Base-by-base conservation (phyloP, 1,140 invertebrate species). In the Aricia agestis region DNA sequence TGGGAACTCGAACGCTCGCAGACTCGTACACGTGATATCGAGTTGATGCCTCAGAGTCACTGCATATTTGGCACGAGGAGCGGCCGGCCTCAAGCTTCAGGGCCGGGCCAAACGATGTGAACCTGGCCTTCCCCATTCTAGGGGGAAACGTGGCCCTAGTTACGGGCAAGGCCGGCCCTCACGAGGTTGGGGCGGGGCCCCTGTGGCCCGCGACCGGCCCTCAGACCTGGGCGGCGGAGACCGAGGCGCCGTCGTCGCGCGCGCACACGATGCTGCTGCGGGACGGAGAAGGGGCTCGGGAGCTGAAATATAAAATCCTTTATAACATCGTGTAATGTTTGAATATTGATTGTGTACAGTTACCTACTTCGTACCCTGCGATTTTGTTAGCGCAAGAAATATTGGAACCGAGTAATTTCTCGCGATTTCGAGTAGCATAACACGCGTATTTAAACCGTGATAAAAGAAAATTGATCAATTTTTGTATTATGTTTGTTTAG, bases 271-370 rank as follows among this genome's bases (percentile, higher is more conserved):
- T 63, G 3, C 63, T 72, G 65, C 65, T 79, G 74, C 59, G 73
- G 19, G 25, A 70, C 70, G 79, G 80, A 2, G 83, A 78, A 15
- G 78, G 75, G 5, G 72, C 73, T 68, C 83, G 83, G 18, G 84
- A 82, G 57, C 84, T 85, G 74, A 11, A 74, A 72, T 42, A 25
- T 25, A 25, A 25, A 25, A 25, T 25, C 25, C 25, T 25, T 25
- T 25, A 25, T 25, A 25, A 25, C 25, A 25, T 25, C 25, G 25
- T 25, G 25, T 25, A 25, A 25, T 25, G 25, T 25, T 25, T 25
- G 3, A 25, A 25, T 25, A 2, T 25, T 25, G 25, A 25, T n/a
- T n/a, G n/a, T n/a, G n/a, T n/a, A n/a, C n/a, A n/a, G n/a, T n/a
- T n/a, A n/a, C n/a, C n/a, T n/a, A n/a, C n/a, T n/a, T n/a, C n/a